Evolutionary conservation across 2,888 invertebrate genomes (phyloP), one percentile per base, ranked within the genome.

Genomic region (Drosophila bunnanda): DNA sequence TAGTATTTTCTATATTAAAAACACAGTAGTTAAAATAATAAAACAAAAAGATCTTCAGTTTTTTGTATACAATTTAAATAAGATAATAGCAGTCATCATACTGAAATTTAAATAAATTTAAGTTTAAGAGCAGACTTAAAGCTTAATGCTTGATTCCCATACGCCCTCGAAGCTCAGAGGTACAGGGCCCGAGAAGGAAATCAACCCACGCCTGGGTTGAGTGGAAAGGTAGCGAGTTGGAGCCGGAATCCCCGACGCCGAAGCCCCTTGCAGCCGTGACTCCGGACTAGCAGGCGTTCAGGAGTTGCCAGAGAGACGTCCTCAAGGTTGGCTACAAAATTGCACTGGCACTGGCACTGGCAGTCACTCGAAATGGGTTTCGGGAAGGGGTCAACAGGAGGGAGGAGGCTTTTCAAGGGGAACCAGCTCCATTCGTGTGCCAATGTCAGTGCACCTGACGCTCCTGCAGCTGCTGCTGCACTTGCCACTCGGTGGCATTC

Each of bases 361-460:
- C 74, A 75, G 75, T 55, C 69, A 75, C 62, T 59, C 59, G 48
- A 55, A 59, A 34, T 25, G 50, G 54, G 53, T 25, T 22, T 22
- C 10, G 15, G 20, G 13, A 22, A 20, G 53, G 32, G 20, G 38
- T 53, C 44, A 41, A 25, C 8, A 5, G 34, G 30, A 25, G 38
- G 28, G 15, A 5, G 25, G 28, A 12, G 54, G 41, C 32, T 32
- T 20, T 50, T 52, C 48, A 41, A 41, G 62, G 36, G 61, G 34
- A 55, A 20, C 17, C 62, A 39, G 58, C 20, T 59, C 44, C 46
- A 61, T 57, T 38, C 46, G 71, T 88, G 75, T 66, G 78, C 76
- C 86, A 88, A 80, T 83, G 85, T 85, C 82, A 85, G 80, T 85
- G 86, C 75, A 88, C 78, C 86, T 85, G 86, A 61, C 64, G 77